These are phyloP conservation scores for Ectropis grisescens DNA, from an alignment of 1,140 invertebrate genomes.

Conservation along the genomic window DNA sequence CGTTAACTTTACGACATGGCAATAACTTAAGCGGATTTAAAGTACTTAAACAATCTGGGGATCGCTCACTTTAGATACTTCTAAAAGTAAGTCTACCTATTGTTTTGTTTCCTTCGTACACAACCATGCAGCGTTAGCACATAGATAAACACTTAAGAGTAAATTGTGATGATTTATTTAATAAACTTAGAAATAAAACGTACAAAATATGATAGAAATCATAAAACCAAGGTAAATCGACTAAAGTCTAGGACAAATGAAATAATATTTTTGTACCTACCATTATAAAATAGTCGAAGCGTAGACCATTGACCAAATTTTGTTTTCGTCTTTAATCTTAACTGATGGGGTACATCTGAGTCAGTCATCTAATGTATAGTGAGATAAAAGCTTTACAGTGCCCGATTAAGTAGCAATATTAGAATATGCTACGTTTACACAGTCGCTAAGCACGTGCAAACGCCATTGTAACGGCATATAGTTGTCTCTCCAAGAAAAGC, in stretches of 20 bases:
- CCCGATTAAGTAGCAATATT: no score
- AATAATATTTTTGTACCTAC: constrained; percentile 64
- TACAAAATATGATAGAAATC: constrained; percentile 57
- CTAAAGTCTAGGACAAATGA: constrained; percentile 37
- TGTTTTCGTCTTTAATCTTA: constrained; percentile 10
- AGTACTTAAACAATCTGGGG: constrained; percentile 33
- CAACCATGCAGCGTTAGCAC: constrained; percentile 30
- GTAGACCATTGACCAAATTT: constrained; percentile 46
- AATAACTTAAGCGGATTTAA: constrained; percentile 30
- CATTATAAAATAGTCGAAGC: constrained; percentile 42
- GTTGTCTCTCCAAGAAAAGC: no score
- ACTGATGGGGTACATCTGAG: constrained; percentile 13
- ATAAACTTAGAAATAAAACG: constrained; percentile 58
- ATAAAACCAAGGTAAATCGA: constrained; percentile 39
- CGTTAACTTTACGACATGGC: no score
- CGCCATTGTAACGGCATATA: no score
- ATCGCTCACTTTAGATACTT: constrained; percentile 15
- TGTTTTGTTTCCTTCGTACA: no score
- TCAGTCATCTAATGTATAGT: constrained; percentile 27
- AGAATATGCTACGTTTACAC: no score
- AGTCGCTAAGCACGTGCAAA: no score
- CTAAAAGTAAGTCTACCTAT: constrained; percentile 5
- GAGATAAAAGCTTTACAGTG: constrained; percentile 14
- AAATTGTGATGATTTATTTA: constrained; percentile 50
- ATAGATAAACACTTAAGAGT: constrained; percentile 28